Base-by-base conservation (phyloP, 2,888 invertebrate genomes). In the Epinotia bilunana region DNA sequence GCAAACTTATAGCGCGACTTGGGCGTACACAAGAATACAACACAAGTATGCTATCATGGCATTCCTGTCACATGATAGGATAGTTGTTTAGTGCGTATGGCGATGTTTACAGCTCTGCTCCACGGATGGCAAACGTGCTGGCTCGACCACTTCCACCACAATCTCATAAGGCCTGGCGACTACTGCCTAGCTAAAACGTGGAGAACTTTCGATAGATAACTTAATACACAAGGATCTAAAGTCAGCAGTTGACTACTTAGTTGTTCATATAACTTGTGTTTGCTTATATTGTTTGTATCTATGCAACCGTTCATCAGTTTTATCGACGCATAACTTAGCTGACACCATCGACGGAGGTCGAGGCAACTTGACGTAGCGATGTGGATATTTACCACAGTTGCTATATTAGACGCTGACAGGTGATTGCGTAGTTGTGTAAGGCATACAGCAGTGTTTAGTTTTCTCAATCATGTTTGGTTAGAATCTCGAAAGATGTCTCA, bases 1-100 rank as follows among this genome's bases (percentile, higher is more conserved):
- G 76, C 77, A 77, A 80, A 81, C 79, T 82, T 84, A 83, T 80
- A 77, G 80, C 55, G 62, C 64, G 74, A 61, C 75, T 70, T 72
- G 68, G 67, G 67, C 72, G 23, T 70, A 61, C 67, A 74, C 58
- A 46, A 28, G 39, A 39, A 39, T 39, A 39, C 39, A 39, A 39
- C 9, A 39, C 39, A 39, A 1, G 39, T 9, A 39, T 39, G 39
- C 39, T 39, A 39, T 39, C 58, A 28, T 46, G 60, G 18, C 46
- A 69, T 69, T 60, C 69, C 60, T 69, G 60, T 46, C 69, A 43
- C 23, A n/a, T 43, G 68, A 39, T 43, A 43, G 20, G 16, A 20
- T 20, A 43, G 57, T 68, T 20, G 43, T 68, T 67, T 58, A 68
- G 58, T 18, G 33, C 53, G n/a, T 33, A 67, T 3, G 9, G 16